Evolutionary conservation across 1,140 invertebrate genomes (phyloP).

Genomic region (Pachyrhynchus sulphureomaculatus): DNA sequence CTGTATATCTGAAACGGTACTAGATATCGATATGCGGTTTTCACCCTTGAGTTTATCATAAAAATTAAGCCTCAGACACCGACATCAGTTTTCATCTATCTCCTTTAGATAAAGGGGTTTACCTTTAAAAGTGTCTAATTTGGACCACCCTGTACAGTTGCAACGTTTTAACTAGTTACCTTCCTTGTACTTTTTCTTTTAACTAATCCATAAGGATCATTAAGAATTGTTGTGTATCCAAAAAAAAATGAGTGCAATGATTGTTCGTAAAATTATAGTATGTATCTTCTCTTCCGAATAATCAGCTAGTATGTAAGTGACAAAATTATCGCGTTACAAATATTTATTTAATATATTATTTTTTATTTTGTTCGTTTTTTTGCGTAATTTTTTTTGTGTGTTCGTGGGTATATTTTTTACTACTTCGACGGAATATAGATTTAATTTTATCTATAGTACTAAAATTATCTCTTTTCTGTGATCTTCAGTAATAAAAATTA

Average conservation of each 20-base stretch:
- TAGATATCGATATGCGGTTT: too few species aligned
- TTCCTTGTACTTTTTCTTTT: neutral
- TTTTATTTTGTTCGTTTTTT: neutral
- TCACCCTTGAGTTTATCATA: too few species aligned
- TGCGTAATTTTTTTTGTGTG: conserved; percentile 12
- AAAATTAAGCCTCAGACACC: too few species aligned
- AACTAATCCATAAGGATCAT: neutral
- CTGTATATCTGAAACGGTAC: too few species aligned
- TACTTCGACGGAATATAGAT: neutral
- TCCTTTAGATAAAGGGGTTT: too few species aligned
- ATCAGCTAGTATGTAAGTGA: conserved; percentile 17
- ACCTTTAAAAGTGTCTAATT: too few species aligned
- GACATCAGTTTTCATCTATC: too few species aligned
- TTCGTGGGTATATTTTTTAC: conserved; percentile 11
- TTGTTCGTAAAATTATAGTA: conserved; percentile 8
- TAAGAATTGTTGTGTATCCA: conserved; percentile 5
- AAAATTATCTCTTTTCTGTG: neutral
- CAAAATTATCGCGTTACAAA: conserved; percentile 8
- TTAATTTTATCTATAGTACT: conserved; percentile 2
- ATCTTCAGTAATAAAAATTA: neutral
- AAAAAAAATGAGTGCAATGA: conserved; percentile 18
- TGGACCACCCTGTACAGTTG: neutral
- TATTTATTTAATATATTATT: conserved; percentile 18
- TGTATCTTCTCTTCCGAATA: conserved; percentile 22
- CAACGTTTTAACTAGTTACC: neutral